Evolutionary conservation across 1,140 invertebrate genomes (phyloP), one percentile per base, ranked within the genome.

Genomic region (Drosophila grimshawi): DNA sequence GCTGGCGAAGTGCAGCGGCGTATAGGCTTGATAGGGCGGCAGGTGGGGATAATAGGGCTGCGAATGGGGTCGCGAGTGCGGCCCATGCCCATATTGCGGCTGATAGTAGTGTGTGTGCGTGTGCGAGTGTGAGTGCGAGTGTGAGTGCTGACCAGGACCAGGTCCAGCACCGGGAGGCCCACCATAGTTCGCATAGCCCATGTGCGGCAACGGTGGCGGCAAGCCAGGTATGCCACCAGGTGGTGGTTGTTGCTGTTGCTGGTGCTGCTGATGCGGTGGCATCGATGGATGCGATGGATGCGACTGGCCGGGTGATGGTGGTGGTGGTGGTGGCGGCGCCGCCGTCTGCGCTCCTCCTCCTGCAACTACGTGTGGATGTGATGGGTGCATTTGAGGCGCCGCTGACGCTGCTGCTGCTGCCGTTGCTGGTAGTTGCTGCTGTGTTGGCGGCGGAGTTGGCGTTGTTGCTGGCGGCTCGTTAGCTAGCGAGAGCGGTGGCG

Each of bases 11-110:
- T 69, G 71, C 51, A 74, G 11, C 93, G 93, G 71, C 81, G 93
- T 93, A 92, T 95, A 95, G 7, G 95, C 94, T 86, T 95, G 95
- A 70, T 95, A 95, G 0, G 91, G 86, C 11, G 94, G 93, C 91
- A 94, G 93, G 19, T 93, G 93, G 2, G 94, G 82, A 75, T 93
- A 93, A 45, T 94, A 94, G 2, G 94, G 94, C 91, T 95, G 95
- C 2, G 94, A 43, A n/a, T 43, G 39, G 39, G 39, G 93, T 5
- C 94, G 93, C 67, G 94, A 94, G 82, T 94, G 94, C 33, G 94
- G 94, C 0, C 94, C 93, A 70, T 95, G 94, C 0, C 94, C 93
- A 70, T 95, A 94, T 65, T 95, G 94, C 35, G 94, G 95, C 27
- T 94, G 94, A 75, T 95, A 95, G 71, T 95, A 95, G 4, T 94